Base-by-base conservation (phyloP, 2,888 invertebrate species). In the Drosophila atripex region DNA sequence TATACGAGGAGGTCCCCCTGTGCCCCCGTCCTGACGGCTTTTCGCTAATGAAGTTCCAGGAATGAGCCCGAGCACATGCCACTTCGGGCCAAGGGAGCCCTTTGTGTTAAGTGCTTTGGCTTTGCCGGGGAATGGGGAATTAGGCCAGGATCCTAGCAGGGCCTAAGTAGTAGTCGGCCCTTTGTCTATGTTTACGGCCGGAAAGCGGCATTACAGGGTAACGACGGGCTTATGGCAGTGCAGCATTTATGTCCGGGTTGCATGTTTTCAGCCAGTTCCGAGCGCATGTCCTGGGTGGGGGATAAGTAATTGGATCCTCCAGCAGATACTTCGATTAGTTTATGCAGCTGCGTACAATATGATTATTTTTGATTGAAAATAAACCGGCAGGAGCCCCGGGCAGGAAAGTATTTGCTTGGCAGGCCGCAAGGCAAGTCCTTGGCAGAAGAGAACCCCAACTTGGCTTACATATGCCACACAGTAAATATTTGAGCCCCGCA, bases 121-220 rank as follows among this genome's bases (percentile, higher is more conserved):
- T 65, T 25, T 38, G 64, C 45, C 66, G 21, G 35, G 41, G 45
- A 54, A 30, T 52, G 69, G 65, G 53, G 64, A 54, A 72, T 73
- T 56, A 50, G 56, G 53, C 52, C 56, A 54, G 39, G 69, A 23
- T 52, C 45, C 49, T 21, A 16, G 28, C 28, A 30, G 41, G 41
- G 45, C 41, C 41, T 59, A 52, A 73, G n/a, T n/a, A n/a, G 65
- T 70, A 72, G 64, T 56, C 38, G 18, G 23, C 14, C 21, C 50
- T 38, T 32, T 30, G n/a, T 46, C 71, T 49, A 39, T 39, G 53
- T 16, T 71, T 52, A 64, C 45, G 35, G 58, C 30, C 41, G 32
- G 18, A 43, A 35, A 73, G 73, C 61, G 78, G 68, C 68, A 86
- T 64, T 71, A 61, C 64, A 66, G 25, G 41, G 63, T 52, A 69